Evolutionary conservation across 2,888 invertebrate species (phyloP).

Genomic region (Encarsia formosa): DNA sequence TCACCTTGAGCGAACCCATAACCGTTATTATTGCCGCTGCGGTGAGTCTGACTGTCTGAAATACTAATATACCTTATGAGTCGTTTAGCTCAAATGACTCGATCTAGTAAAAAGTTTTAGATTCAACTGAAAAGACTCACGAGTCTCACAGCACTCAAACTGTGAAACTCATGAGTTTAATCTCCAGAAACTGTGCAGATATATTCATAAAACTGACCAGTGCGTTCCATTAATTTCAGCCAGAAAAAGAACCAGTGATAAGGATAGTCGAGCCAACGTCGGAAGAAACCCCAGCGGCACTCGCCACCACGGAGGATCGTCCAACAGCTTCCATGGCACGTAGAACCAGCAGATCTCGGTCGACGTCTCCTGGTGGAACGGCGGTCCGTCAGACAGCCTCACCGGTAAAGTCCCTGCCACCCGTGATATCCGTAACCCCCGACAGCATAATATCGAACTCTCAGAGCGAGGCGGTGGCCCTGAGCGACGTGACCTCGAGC

Average conservation of each 20-base stretch:
- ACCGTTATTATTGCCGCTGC: constrained; percentile 8
- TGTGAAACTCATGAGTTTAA: too few species aligned
- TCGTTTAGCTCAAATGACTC: too few species aligned
- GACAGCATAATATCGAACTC: constrained; percentile 35
- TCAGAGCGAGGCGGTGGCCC: constrained; percentile 5
- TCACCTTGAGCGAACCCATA: constrained; percentile 3
- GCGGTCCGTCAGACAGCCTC: constrained; percentile 44
- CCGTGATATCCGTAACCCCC: constrained; percentile 46
- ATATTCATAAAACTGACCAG: too few species aligned
- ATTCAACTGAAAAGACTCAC: too few species aligned
- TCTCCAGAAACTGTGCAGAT: too few species aligned
- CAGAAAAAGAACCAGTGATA: background rate
- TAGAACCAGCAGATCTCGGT: constrained; percentile 32
- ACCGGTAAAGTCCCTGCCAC: constrained; percentile 44
- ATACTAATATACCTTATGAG: too few species aligned
- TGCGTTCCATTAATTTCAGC: constrained; percentile 7
- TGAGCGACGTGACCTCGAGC: constrained; percentile 19
- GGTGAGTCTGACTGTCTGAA: too few species aligned
- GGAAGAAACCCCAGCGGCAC: background rate
- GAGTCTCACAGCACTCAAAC: too few species aligned
- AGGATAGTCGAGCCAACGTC: constrained; percentile 14
- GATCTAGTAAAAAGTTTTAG: too few species aligned
- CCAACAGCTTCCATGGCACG: background rate
- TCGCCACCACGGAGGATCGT: background rate
- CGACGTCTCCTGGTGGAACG: constrained; percentile 31